Evolutionary conservation across 2,797 vertebrate genomes (phyloP).

Genomic region (Catamblyrhynchus diadema): DNA sequence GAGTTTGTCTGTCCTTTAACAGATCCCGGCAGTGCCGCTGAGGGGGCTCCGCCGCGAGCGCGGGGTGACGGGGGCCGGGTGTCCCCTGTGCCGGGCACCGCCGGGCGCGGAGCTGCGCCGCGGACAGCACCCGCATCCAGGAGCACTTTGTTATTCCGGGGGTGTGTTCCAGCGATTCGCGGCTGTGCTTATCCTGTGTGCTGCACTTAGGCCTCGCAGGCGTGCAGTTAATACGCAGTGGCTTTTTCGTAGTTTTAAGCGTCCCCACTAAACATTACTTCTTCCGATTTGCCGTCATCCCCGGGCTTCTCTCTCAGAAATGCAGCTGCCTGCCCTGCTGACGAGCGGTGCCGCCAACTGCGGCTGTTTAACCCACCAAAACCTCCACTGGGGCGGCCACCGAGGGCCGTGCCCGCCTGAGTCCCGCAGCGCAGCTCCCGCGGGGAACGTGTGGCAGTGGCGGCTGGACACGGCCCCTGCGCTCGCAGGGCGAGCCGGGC

Average conservation of each 20-base stretch:
- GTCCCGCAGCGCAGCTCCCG: background rate
- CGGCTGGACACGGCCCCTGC: background rate
- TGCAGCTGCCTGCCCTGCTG: background rate
- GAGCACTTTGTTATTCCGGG: background rate
- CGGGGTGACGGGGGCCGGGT: background rate
- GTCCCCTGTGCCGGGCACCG: rapidly evolving
- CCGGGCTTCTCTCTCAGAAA: background rate
- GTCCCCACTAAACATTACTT: background rate
- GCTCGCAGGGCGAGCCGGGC: background rate
- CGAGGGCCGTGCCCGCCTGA: background rate
- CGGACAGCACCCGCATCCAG: background rate
- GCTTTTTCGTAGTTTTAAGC: background rate
- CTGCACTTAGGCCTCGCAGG: background rate
- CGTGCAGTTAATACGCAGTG: background rate
- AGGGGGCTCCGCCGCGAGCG: background rate
- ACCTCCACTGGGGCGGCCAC: background rate
- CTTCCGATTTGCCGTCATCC: background rate
- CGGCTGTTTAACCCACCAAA: background rate
- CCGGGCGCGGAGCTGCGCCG: background rate
- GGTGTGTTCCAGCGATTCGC: background rate
- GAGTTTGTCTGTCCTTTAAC: background rate
- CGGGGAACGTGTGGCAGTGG: background rate
- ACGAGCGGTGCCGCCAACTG: background rate
- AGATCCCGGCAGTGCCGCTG: background rate
- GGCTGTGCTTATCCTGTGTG: background rate